Evolutionary conservation across 2,113 vertebrate species (phyloP), one percentile per base, ranked within the genome.

Genomic region (Hippocampus guttulatus): DNA sequence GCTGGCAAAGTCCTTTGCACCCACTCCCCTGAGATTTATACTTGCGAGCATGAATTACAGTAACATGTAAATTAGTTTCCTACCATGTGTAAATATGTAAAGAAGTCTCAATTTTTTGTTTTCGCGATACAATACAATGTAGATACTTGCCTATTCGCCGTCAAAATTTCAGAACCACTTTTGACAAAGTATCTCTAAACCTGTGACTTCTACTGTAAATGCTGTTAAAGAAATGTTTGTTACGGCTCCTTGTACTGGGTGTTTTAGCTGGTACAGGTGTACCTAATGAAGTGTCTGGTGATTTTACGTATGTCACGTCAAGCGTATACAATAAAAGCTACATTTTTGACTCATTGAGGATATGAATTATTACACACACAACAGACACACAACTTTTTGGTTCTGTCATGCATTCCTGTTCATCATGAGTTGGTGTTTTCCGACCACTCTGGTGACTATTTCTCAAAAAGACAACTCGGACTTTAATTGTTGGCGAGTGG

Each of bases 271-370:
- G 23, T 58, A 58, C 55, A 58, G 55, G 5, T 58, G 23, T 58
- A 58, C 55, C 52, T 23, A 55, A 23, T 58, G 25, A 58, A 58
- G 55, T 27, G 23, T 58, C 55, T 23, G n/a, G 23, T 58, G 55
- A 27, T 25, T 58, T 10, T 27, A 55, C 9, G 64, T 64, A 75
- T 83, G 81, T 76, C 71, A 71, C 11, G 77, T 75, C 63, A 61
- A 52, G 30, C 41, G 55, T 40, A 77, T 30, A 69, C 65, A 86
- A 84, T 82, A 85, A 87, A 84, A 69, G 30, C 63, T 20, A 41
- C 38, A 77, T 71, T 73, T 45, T 33, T 63, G 10, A 33, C 5
- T 40, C 54, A 38, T 27, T 58, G 55, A 55, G 7, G 21, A 3
- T 10, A 55, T 55, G 21, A 55, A 2, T 55, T 55, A 55, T n/a